Conservation (phyloP, 2,113 vertebrate species). For the Rhegmatorhina hoffmannsi region DNA sequence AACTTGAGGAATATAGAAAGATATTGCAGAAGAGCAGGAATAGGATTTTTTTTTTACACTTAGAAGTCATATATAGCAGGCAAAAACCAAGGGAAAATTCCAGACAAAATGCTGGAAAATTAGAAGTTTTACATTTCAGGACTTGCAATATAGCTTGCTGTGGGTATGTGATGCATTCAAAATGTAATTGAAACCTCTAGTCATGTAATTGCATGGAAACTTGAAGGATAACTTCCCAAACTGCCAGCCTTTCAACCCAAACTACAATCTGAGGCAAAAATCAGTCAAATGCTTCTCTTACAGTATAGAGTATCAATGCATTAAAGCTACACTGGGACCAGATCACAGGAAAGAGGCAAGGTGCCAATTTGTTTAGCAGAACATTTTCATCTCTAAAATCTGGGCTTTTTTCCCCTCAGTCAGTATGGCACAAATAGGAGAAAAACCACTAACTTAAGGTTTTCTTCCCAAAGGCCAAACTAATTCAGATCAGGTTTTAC, state of each 20-base stretch:
- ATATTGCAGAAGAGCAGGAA: not conserved
- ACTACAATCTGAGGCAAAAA: not conserved
- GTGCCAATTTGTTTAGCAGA: not conserved
- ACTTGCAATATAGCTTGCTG: not conserved
- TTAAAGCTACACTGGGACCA: not conserved
- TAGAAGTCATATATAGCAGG: not conserved
- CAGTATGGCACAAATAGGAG: not conserved
- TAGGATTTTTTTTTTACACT: not conserved
- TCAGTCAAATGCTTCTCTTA: not conserved
- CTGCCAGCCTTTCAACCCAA: not conserved
- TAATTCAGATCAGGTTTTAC: not conserved
- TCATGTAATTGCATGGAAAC: not conserved
- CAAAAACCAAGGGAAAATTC: not conserved
- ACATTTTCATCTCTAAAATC: not conserved
- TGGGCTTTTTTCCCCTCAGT: not conserved
- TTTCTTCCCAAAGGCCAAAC: not conserved
- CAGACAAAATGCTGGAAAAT: not conserved
- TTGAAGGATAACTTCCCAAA: not conserved
- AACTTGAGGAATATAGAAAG: not conserved
- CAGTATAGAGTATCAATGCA: not conserved
- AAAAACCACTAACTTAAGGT: not conserved
- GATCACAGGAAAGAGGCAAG: not conserved
- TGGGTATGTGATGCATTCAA: not conserved
- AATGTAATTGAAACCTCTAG: not conserved
- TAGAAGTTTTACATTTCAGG: not conserved